Percentiles rank a stretch among this genome's conserved stretches.
Evolutionary conservation across 2,888 invertebrate species (phyloP).

Genomic region (Acanthosepion pharaonis): DNA sequence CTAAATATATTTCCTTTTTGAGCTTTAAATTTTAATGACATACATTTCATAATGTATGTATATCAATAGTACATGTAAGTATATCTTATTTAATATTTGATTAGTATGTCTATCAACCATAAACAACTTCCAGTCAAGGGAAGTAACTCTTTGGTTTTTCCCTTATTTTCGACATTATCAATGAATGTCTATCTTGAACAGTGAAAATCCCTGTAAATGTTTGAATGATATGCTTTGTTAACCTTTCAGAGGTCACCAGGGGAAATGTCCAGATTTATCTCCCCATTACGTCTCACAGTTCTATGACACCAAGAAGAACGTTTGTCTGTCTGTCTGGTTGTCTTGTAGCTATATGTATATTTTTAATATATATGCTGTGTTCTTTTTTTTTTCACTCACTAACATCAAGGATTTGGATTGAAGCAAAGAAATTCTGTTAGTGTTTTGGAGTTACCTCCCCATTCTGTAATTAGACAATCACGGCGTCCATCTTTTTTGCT

Average conservation of each 20-base stretch:
- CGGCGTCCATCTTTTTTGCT: neutral
- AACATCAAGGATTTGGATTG: neutral
- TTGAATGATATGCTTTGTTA: neutral
- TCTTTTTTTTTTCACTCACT: neutral
- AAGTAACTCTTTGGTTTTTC: neutral
- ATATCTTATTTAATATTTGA: too few species aligned
- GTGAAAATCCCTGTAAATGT: neutral
- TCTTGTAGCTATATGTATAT: neutral
- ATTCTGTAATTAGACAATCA: neutral
- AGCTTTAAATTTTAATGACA: neutral
- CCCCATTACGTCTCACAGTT: neutral
- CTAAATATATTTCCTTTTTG: neutral
- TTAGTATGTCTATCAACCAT: neutral
- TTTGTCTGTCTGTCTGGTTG: neutral
- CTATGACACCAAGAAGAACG: neutral
- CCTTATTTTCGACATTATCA: neutral
- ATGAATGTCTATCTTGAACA: neutral
- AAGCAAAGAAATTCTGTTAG: neutral
- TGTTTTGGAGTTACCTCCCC: neutral
- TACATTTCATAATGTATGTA: neutral
- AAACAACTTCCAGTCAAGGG: neutral
- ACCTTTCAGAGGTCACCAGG: neutral
- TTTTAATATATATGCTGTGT: neutral
- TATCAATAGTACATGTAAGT: too few species aligned
- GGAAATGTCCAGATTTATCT: neutral